phyloP scores from a whole-genome alignment of 2,888 invertebrate species.

The Tholera decimalis region DNA sequence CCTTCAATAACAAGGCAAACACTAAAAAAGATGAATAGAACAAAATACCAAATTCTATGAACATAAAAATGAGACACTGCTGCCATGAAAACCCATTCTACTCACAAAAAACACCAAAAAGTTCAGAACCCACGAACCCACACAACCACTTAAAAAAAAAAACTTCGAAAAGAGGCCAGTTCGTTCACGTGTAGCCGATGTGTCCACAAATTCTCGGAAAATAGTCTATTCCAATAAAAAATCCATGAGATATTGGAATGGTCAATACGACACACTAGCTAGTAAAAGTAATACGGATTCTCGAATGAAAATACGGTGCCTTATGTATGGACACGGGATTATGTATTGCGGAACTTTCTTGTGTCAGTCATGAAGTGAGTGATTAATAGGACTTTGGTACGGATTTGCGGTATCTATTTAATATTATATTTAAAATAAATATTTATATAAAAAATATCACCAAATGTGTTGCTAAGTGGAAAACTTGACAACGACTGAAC shows the following conservation, averaged over 20 bases:
- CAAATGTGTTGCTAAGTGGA: too few species aligned
- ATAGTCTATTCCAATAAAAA: constrained; percentile 59
- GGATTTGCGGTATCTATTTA: background rate
- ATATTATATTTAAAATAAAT: too few species aligned
- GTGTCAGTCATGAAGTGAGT: constrained; percentile 6
- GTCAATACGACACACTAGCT: constrained; percentile 27
- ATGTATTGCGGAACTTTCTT: constrained; percentile 6
- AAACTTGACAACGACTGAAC: too few species aligned
- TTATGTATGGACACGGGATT: constrained; percentile 10
- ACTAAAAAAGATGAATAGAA: background rate
- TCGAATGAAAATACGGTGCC: constrained; percentile 35
- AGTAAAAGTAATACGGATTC: constrained; percentile 39
- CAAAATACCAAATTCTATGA: background rate
- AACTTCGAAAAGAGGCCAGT: constrained; percentile 46
- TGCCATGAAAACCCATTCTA: background rate
- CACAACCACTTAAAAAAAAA: constrained; percentile 47
- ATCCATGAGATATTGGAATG: constrained; percentile 55
- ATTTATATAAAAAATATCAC: too few species aligned
- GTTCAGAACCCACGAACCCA: background rate
- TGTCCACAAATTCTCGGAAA: constrained; percentile 63
- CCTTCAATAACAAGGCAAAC: background rate
- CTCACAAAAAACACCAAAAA: constrained; percentile 39
- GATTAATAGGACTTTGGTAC: constrained; percentile 26
- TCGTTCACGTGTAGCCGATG: constrained; percentile 60
- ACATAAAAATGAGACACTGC: background rate